A percentile compares a stretch with the other conserved stretches of the same genome.
Evolutionary conservation across 2,888 invertebrate genomes (phyloP).

Genomic region (Syrphus vitripennis): DNA sequence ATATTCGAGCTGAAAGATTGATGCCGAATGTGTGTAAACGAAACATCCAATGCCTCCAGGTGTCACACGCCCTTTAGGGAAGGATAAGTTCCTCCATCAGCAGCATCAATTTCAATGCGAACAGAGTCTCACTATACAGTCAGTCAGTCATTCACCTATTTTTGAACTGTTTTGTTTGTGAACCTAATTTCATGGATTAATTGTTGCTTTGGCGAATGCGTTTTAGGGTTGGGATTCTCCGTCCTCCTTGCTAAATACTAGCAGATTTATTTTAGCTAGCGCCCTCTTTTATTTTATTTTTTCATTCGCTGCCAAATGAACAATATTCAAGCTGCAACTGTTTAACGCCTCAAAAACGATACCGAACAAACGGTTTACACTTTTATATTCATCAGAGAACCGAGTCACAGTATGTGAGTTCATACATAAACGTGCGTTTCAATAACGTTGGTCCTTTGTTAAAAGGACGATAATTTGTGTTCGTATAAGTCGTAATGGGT

Average conservation of each 20-base stretch:
- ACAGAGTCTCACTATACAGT: constrained; percentile 2
- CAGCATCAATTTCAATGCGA: constrained; percentile 60
- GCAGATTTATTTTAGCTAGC: constrained; percentile 60
- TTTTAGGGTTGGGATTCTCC: constrained; percentile 52
- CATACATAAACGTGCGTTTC: constrained; percentile 35
- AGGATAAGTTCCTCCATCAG: constrained; percentile 26
- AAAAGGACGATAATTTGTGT: constrained; percentile 51
- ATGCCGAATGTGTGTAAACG: constrained; percentile 28
- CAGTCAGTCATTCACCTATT: constrained; percentile 1
- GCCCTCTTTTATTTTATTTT: constrained; percentile 34
- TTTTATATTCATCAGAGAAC: neutral
- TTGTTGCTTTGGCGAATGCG: constrained; percentile 60
- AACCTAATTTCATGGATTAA: constrained; percentile 71
- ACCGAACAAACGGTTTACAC: constrained; percentile 18
- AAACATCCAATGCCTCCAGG: constrained; percentile 62
- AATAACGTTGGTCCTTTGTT: constrained; percentile 40
- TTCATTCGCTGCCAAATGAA: constrained; percentile 48
- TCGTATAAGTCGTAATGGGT: constrained; percentile 64
- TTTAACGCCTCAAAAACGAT: constrained; percentile 38
- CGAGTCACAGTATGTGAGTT: constrained; percentile 14
- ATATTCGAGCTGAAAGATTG: constrained; percentile 49
- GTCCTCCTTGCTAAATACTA: constrained; percentile 53
- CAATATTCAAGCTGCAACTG: constrained; percentile 65
- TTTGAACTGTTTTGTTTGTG: constrained; percentile 45
- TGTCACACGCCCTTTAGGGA: constrained; percentile 68